Percentiles rank a stretch among this genome's conserved stretches.
phyloP scores from a whole-genome alignment of 2,888 invertebrate species.

The Sesia bembeciformis region DNA sequence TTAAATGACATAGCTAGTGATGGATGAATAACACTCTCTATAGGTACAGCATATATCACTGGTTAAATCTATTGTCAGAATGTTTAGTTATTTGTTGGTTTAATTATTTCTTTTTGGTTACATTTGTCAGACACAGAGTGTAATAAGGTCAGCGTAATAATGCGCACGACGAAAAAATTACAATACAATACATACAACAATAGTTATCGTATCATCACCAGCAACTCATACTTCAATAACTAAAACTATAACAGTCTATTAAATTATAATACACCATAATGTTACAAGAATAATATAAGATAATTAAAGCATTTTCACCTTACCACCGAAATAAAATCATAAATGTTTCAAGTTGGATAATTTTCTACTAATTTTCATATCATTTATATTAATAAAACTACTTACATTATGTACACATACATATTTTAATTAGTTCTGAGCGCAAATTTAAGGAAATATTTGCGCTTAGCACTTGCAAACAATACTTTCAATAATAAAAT shows the following conservation, averaged over 20 bases:
- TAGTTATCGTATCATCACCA: conserved; percentile 29
- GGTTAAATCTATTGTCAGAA: too few species aligned
- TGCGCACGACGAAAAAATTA: neutral
- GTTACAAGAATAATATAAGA: conserved; percentile 65
- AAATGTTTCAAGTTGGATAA: conserved; percentile 58
- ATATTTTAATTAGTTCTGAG: conserved; percentile 29
- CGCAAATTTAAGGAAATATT: conserved; percentile 51
- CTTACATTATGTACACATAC: conserved; percentile 62
- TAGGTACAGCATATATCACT: too few species aligned
- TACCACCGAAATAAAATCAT: conserved; percentile 70
- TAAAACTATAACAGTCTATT: conserved; percentile 75
- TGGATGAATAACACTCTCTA: too few species aligned
- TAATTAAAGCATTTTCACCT: conserved; percentile 75
- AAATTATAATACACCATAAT: conserved; percentile 70
- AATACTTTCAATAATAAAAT: conserved; percentile 37
- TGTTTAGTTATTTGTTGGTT: too few species aligned
- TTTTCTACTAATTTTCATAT: conserved; percentile 48
- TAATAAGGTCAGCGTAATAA: too few species aligned
- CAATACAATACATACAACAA: conserved; percentile 11
- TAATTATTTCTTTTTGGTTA: too few species aligned
- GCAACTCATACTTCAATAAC: conserved; percentile 48
- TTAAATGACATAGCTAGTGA: too few species aligned
- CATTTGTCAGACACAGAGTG: too few species aligned
- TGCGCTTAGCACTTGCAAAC: conserved; percentile 45
- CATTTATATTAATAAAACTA: conserved; percentile 29